Percentiles rank a stretch among this genome's conserved stretches.
phyloP scores from a whole-genome alignment of 2,113 vertebrate species.

The Pseudolaguvia tuberculata region DNA sequence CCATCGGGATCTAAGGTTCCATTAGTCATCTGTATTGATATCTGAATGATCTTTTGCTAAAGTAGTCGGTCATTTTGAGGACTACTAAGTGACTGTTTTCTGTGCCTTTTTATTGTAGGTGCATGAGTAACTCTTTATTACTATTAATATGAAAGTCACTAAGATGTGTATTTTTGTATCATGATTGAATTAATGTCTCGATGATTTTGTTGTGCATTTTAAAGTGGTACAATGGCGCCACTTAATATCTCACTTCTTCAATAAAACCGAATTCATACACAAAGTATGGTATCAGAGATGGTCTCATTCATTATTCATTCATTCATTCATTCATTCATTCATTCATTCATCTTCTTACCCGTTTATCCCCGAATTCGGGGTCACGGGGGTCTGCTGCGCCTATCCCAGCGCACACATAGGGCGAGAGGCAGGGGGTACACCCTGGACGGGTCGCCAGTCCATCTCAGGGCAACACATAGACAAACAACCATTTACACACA shows the following conservation, averaged over 20 bases:
- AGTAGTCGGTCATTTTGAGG: constrained; percentile 96
- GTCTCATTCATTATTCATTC: constrained; percentile 6
- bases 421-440: too few relatives aligned
- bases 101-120: constrained; percentile 96
- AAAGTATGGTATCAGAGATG: constrained; percentile 50
- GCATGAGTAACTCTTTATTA: constrained; percentile 98
- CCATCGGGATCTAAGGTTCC: constrained; percentile 99
- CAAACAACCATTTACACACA: too few relatives aligned
- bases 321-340: too few relatives aligned
- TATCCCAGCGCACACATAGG: too few relatives aligned
- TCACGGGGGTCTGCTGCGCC: too few relatives aligned
- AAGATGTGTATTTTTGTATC: constrained; percentile 99
- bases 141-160: constrained; percentile 84
- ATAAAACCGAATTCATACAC: constrained; percentile 90
- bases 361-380: too few relatives aligned
- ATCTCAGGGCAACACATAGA: too few relatives aligned
- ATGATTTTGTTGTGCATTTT: constrained; percentile 85
- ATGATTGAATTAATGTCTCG: constrained; percentile 83
- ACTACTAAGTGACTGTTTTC: constrained; percentile 99
- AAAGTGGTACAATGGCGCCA: constrained; percentile 76
- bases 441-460: too few relatives aligned
- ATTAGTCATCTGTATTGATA: constrained; percentile 87
- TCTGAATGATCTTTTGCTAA: constrained; percentile 91
- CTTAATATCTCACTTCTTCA: constrained; percentile 87
- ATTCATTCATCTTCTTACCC: too few relatives aligned